These are phyloP conservation scores for Mycalesis mineus DNA, from an alignment of 2,888 invertebrate genomes.

Conservation along the genomic window DNA sequence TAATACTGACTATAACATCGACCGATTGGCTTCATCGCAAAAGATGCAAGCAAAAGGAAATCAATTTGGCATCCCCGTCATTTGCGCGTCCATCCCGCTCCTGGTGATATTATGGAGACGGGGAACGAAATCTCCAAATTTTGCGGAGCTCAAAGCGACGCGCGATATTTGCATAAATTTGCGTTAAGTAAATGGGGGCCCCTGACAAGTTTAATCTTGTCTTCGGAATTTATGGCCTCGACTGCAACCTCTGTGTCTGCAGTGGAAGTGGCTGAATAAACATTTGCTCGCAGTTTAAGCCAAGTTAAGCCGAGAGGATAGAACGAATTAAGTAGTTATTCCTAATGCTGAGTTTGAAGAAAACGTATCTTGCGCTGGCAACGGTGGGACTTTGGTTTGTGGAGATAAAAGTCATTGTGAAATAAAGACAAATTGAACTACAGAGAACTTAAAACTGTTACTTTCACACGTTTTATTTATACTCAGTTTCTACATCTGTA, in stretches of 20 bases:
- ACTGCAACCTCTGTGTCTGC: constrained; percentile 59
- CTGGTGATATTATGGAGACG: constrained; percentile 40
- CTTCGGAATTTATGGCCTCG: constrained; percentile 71
- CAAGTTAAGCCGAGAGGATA: constrained; percentile 18
- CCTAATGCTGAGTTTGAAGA: neutral
- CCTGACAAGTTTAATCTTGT: constrained; percentile 77
- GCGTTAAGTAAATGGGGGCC: constrained; percentile 76
- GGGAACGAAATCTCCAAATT: constrained; percentile 57
- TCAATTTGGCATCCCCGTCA: neutral
- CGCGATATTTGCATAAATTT: constrained; percentile 75
- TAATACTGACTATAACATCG: neutral
- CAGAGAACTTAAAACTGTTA: too few species aligned
- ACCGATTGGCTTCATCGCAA: neutral
- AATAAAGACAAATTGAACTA: too few species aligned
- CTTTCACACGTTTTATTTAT: too few species aligned
- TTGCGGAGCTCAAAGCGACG: constrained; percentile 55
- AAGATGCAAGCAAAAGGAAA: neutral
- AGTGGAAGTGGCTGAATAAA: constrained; percentile 65
- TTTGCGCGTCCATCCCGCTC: neutral
- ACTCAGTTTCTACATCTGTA: too few species aligned
- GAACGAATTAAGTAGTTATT: constrained; percentile 14
- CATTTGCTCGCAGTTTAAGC: constrained; percentile 51
- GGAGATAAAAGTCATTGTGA: too few species aligned
- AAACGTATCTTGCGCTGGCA: neutral
- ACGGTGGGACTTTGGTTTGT: too few species aligned